Evolutionary conservation across 2,888 invertebrate species (phyloP).

Genomic region (Drosophila nigricruria): DNA sequence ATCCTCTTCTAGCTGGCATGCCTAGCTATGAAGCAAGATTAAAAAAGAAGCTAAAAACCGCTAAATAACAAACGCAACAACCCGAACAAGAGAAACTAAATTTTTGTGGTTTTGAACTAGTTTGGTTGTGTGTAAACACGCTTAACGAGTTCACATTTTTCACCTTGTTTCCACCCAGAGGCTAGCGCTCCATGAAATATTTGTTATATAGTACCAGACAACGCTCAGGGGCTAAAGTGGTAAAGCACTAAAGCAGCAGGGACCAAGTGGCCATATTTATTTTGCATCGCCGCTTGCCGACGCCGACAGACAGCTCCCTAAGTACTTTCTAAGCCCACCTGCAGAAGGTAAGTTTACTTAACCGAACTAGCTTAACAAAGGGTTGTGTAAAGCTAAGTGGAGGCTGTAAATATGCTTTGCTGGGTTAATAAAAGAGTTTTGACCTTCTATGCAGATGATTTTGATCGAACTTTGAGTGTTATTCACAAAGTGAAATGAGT

Average conservation of each 20-base stretch:
- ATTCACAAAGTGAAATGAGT: too few relatives aligned
- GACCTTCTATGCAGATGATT: neutral
- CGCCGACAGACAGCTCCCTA: neutral
- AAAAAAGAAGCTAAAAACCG: conserved; percentile 10
- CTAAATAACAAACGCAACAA: conserved; percentile 11
- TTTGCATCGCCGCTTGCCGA: conserved; percentile 3
- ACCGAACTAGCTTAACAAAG: neutral
- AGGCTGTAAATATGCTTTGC: neutral
- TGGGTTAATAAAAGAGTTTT: neutral
- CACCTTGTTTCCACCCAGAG: conserved; percentile 8
- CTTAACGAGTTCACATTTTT: conserved; percentile 56
- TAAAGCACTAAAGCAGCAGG: conserved; percentile 4
- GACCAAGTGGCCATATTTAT: conserved; percentile 21
- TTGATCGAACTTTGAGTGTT: too few relatives aligned
- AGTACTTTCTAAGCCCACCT: neutral
- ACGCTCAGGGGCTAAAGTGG: conserved; percentile 26
- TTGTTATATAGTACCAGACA: conserved; percentile 9
- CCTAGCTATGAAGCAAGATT: neutral
- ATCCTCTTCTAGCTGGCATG: neutral
- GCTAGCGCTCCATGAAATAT: neutral
- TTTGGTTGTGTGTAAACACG: conserved; percentile 17
- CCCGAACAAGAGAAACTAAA: conserved; percentile 34
- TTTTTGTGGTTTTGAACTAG: conserved; percentile 17
- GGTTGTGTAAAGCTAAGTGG: neutral
- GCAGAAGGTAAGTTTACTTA: neutral